Evolutionary conservation across 2,888 invertebrate genomes (phyloP), one percentile per base, ranked within the genome.

Genomic region (Chorisops tibialis): DNA sequence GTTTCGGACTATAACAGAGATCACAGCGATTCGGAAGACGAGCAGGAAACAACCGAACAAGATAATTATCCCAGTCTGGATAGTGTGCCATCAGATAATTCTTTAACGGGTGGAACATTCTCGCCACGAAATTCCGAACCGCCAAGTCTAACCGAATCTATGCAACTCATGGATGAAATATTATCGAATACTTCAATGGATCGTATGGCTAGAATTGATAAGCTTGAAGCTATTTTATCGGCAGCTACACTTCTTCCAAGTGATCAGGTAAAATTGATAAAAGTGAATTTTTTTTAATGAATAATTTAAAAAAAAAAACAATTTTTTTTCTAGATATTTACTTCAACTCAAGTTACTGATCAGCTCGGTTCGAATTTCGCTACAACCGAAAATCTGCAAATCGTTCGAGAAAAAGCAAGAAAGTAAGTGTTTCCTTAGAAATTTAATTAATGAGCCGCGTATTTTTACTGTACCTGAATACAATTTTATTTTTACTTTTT

Each of bases 131-230:
- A 85, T 68, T 87, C 88, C 0, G 89, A 89, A 71, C 89, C 91
- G 12, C 89, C 89, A 16, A 91, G 90, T 71, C 81, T 93, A 63
- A 91, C 91, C 3, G 92, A 93, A 77, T 92, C 91, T 1, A 92
- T 93, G 91, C 91, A 91, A 74, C 84, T 92, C 82, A 87, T 93
- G 79, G 91, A 93, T 72, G 88, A 91, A 73, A 88, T 93, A 67
- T 79, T 93, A 61, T 88, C 89, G 63, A 89, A 93, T 74, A 85
- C 85, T 65, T 86, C 86, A 67, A 91, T 93, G 85, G 92, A 93
- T 74, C 85, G 89, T 69, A 82, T 92, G 38, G 91, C 91, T 68
- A 91, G 89, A 75, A 91, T 93, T 65, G 93, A 93, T 71, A 88
- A 89, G 70, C 80, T 94, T 49, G 93, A 93, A 79, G 90, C 91